These are phyloP conservation scores for Emydoidea blandingii DNA, from an alignment of 2,797 vertebrate genomes.

Conservation along the genomic window DNA sequence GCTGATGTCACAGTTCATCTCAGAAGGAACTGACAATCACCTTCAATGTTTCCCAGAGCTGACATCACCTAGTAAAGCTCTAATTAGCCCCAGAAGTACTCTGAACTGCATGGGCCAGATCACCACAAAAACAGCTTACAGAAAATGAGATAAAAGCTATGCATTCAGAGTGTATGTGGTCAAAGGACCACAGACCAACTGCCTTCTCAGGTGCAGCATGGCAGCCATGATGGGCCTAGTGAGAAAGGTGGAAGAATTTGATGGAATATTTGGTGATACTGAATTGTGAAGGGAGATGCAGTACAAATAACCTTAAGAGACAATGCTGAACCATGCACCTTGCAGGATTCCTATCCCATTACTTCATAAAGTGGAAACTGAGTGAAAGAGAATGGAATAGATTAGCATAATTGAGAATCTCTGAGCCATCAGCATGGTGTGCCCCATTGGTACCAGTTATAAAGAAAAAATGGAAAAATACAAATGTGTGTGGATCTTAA, in stretches of 20 bases:
- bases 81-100: background rate
- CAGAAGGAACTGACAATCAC: background rate
- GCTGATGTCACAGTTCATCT: background rate
- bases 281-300: background rate
- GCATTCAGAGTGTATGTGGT: background rate
- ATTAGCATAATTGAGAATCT: background rate
- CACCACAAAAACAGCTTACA: background rate
- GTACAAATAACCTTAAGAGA: background rate
- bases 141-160: background rate
- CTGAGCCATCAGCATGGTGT: background rate
- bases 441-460: background rate
- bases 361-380: background rate
- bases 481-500: background rate
- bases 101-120: background rate
- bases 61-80: background rate
- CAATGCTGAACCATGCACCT: background rate
- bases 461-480: background rate
- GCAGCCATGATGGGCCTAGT: background rate
- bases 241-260: background rate
- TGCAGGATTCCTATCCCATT: background rate
- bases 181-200: background rate
- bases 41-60: background rate
- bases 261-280: background rate
- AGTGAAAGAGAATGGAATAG: background rate
- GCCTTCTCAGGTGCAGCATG: background rate